Conservation (phyloP, 2,113 vertebrate species). For the Gorsachius goisagi region DNA sequence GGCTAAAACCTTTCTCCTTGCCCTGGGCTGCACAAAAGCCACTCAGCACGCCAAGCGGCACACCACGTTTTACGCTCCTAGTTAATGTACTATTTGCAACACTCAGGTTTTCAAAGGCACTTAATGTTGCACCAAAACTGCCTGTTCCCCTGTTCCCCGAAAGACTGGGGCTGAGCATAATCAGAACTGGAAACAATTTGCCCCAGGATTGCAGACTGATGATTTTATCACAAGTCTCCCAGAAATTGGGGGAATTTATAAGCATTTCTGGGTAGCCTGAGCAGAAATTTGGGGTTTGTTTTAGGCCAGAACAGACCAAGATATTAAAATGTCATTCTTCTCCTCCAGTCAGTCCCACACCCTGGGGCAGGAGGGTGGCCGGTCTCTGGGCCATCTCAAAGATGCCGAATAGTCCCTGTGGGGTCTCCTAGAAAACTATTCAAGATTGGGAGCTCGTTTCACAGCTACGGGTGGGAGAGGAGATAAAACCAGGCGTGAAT, state of each 20-base stretch:
- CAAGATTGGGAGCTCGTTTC: neutral
- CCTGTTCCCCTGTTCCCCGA: neutral
- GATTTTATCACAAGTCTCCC: neutral
- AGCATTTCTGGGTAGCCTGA: neutral
- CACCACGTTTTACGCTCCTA: neutral
- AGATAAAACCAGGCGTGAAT: neutral
- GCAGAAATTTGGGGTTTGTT: neutral
- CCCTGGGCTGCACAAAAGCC: neutral
- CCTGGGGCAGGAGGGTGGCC: neutral
- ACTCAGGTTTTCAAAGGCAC: neutral
- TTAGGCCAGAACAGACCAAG: neutral
- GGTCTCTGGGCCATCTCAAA: neutral
- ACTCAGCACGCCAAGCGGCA: neutral
- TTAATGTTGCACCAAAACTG: neutral
- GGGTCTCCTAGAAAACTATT: neutral
- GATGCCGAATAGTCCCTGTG: neutral
- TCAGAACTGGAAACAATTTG: neutral
- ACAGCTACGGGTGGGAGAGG: accelerated
- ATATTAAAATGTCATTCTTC: neutral
- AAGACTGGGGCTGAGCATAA: neutral
- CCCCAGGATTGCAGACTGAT: neutral
- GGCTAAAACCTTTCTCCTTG: neutral
- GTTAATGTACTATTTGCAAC: neutral
- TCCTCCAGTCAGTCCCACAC: neutral
- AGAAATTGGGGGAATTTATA: neutral